Conservation (phyloP, 2,888 invertebrate genomes). For the Odontocerum albicorne region DNA sequence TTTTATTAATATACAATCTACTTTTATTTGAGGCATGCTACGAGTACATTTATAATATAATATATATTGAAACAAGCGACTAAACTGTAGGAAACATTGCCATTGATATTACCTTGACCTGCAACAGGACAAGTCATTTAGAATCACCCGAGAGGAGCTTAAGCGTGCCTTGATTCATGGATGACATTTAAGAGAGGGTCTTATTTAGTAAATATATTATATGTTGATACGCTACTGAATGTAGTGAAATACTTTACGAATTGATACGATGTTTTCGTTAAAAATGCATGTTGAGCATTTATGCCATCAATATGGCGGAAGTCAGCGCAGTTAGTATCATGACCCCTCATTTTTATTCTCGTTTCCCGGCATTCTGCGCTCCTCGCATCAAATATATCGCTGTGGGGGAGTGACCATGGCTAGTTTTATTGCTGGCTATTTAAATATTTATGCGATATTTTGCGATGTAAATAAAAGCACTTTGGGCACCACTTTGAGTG, state of each 20-base stretch:
- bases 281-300: constrained; percentile 15
- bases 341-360: constrained; percentile 1
- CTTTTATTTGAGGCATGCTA: no score
- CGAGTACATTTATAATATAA: no score
- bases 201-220: no score
- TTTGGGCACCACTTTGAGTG: constrained; percentile 11
- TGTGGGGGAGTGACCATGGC: constrained; percentile 19
- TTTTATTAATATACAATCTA: no score
- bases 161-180: no score
- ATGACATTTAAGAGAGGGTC: no score
- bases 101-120: no score
- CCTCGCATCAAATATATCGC: constrained; percentile 12
- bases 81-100: no score
- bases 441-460: constrained; percentile 31
- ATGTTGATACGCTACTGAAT: no score
- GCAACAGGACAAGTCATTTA: no score
- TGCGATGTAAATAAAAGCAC: constrained; percentile 23
- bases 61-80: no score
- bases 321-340: constrained; percentile 6
- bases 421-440: constrained; percentile 25
- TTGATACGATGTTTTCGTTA: constrained; percentile 8
- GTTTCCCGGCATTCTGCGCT: not conserved
- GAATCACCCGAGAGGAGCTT: no score
- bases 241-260: not conserved
- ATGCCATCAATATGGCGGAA: constrained; percentile 5